Base-by-base conservation (phyloP, 2,113 vertebrate genomes). In the Prolemur simus region DNA sequence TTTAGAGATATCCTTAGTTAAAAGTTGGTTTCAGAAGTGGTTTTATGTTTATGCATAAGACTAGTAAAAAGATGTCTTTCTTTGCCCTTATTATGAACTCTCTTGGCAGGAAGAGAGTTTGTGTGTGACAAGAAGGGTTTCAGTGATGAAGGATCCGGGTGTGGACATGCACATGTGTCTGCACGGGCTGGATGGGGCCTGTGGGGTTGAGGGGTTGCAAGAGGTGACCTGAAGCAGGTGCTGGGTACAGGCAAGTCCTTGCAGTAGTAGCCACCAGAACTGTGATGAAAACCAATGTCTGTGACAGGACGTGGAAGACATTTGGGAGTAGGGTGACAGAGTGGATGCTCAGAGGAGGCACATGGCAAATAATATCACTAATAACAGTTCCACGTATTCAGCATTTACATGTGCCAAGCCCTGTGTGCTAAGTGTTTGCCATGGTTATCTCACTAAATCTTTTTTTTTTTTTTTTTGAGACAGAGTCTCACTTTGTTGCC, bases 121-220 rank as follows among this genome's bases (percentile, higher is more conserved):
- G 60, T 63, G 29, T 13, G 25, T 27, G 60, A 60, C 58, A 60
- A 63, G 56, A 52, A 58, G 27, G 60, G 60, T 13, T 29, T 63
- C 25, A 13, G 60, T 29, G 25, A 63, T 12, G 14, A 56, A 54
- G 69, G 90, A 29, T 11, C 54, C 29, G 20, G 3, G 47, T 34
- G 64, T 11, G 8, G 15, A 73, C 5, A 6, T 0, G 3, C 14
- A 23, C 0, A 2, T 23, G 1, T 2, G 8, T 76, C 47, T 6
- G 1, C 29, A 11, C 29, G 42, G 54, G 39, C 42, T n/a, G 73
- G 76, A 34, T 0, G 14, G 34, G 82, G 63, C 8, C 60, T 39
- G 32, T 52, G 82, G 88, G n/a, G 42, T 17, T 29, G 20, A 45
- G 45, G 15, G 71, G 76, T 20, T 54, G 17, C 6, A 18, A 54